Base-by-base conservation (phyloP, 2,888 invertebrate species). In the Lepetodrilus schrolli region DNA sequence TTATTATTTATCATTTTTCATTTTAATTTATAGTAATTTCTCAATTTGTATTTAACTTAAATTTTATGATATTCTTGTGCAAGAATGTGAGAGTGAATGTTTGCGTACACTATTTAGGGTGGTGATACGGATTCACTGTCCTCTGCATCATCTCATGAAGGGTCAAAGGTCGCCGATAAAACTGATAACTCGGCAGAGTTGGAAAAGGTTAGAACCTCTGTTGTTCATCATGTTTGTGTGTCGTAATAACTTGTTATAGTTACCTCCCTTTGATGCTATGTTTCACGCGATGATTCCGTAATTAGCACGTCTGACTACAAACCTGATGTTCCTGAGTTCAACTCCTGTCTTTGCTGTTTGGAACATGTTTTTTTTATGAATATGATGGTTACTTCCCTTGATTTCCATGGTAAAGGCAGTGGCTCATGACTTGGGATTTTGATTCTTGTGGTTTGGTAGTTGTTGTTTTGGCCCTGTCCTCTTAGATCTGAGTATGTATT, bases 61-160 rank as follows among this genome's bases (percentile, higher is more conserved):
- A 38, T 7, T 7, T 5, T 20, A 48, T 48, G 48, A 48, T 48
- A n/a, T 3, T 48, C n/a, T 47, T 3, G n/a, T n/a, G n/a, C n/a
- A 47, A 13, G 17, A 48, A 5, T 48, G 48, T 48, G 48, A 4
- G 48, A n/a, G 48, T 58, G 58, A 23, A 30, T 17, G 30, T n/a
- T 23, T 34, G 58, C 30, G 26, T 30, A 30, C 34, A 30, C 34
- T 17, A 13, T 30, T 7, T 30, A 58, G 58, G 58, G 58, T 17
- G 58, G 58, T 26, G 58, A 58, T 30, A 58, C 58, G 17, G 58
- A 58, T 30, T 58, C 58, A 8, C n/a, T 58, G 30, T 58, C 58
- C 4, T 58, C 58, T n/a, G 30, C 58, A 13, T 58, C 58, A 3
- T 30, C 34, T 58, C 58, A 34, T 30, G 58, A 23, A 2, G 34